These are phyloP conservation scores for Vimba vimba DNA, from an alignment of 2,113 vertebrate genomes.

Conservation along the genomic window DNA sequence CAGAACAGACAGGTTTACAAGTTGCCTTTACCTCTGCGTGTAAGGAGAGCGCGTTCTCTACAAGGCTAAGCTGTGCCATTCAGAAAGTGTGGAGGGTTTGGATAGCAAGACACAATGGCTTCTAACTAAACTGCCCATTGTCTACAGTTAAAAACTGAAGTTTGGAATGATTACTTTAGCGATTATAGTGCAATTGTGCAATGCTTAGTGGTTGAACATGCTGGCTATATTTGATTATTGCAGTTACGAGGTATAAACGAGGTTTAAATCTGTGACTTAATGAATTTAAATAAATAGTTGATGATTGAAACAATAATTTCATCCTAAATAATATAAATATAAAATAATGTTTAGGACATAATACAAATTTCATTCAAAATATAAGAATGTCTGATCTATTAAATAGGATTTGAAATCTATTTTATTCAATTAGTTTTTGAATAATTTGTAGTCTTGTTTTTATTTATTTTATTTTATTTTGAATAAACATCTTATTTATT, in stretches of 20 bases:
- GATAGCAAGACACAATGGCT: conserved; percentile 55
- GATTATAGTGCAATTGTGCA: conserved; percentile 13
- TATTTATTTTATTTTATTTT: too few relatives aligned
- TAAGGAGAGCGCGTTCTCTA: conserved; percentile 60
- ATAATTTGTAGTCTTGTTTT: neutral
- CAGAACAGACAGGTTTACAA: conserved; percentile 73
- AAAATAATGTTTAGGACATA: too few relatives aligned
- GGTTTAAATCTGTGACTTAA: neutral
- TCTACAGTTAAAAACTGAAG: conserved; percentile 18
- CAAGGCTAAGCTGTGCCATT: conserved; percentile 53
- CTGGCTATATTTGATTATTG: conserved; percentile 24
- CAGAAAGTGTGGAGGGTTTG: conserved; percentile 56
- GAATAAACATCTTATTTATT: neutral
- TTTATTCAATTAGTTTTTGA: neutral
- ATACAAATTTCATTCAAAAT: too few relatives aligned
- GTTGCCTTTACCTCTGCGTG: conserved; percentile 70
- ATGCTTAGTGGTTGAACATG: conserved; percentile 17
- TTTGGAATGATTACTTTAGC: conserved; percentile 42
- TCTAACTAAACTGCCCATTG: conserved; percentile 38
- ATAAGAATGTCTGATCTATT: too few relatives aligned
- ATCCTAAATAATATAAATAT: neutral
- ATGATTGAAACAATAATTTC: neutral
- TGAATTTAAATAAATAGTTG: too few relatives aligned
- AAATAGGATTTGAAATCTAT: too few relatives aligned
- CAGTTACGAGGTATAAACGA: neutral